Conservation (phyloP, 2,113 vertebrate species). For the Microcebus jonahi region DNA sequence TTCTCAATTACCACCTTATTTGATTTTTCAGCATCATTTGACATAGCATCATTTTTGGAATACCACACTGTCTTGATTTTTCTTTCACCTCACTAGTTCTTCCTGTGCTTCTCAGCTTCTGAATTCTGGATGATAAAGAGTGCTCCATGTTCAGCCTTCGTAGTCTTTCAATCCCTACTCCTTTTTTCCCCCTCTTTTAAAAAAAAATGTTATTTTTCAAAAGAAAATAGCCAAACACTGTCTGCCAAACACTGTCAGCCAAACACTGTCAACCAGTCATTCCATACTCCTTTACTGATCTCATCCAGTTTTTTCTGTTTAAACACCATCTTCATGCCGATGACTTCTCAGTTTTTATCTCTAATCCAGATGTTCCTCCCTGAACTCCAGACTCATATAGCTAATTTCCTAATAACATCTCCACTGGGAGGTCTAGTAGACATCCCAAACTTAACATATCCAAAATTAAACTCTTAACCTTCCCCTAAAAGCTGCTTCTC, state of each 20-base stretch:
- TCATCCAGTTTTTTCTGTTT: not conserved
- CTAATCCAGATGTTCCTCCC: not conserved
- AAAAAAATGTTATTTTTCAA: no score
- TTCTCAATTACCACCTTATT: not conserved
- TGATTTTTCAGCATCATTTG: conserved; percentile 2
- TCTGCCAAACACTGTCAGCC: no score
- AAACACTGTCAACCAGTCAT: not conserved
- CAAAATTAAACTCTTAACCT: not conserved
- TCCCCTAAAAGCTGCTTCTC: not conserved
- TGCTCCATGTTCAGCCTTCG: not conserved
- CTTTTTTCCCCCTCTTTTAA: not conserved
- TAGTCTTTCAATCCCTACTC: not conserved
- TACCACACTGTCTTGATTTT: not conserved
- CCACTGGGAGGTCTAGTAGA: not conserved
- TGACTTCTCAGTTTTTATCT: not conserved
- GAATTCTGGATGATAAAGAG: not conserved
- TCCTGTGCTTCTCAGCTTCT: not conserved
- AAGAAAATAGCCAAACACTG: no score
- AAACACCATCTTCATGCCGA: not conserved
- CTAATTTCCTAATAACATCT: not conserved
- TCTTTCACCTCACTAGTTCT: not conserved
- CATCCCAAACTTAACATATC: not conserved
- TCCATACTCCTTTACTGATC: not conserved
- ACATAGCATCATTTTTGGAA: not conserved
- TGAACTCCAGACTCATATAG: not conserved